A percentile compares a stretch with the other conserved stretches of the same genome.
Evolutionary conservation across 2,888 invertebrate species (phyloP).

Genomic region (Endomychus coccineus): DNA sequence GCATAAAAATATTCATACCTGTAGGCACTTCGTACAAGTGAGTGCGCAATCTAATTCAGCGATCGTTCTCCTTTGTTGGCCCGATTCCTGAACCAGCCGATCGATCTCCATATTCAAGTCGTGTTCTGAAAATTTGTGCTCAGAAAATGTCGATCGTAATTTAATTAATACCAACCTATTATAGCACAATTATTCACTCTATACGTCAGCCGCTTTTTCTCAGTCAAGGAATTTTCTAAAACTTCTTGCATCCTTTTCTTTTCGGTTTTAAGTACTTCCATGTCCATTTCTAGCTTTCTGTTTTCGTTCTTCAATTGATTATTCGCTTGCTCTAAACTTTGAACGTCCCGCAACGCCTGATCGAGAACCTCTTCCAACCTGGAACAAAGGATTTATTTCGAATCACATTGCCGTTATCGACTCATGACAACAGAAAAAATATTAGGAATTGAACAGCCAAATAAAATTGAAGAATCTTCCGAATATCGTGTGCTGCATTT

Average conservation of each 20-base stretch:
- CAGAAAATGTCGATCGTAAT: not conserved
- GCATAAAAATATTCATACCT: too few species aligned
- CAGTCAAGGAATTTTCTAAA: constrained; percentile 48
- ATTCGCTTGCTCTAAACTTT: constrained; percentile 45
- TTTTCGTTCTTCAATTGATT: constrained; percentile 43
- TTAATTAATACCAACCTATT: constrained; percentile 38
- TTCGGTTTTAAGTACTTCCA: constrained; percentile 49
- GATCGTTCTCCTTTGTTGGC: constrained; percentile 43
- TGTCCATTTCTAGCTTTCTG: constrained; percentile 43
- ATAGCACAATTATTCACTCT: constrained; percentile 53
- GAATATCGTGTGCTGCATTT: too few species aligned
- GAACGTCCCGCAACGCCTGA: constrained; percentile 40
- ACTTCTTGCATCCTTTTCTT: constrained; percentile 51
- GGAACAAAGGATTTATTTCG: too few species aligned
- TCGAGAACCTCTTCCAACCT: constrained; percentile 9
- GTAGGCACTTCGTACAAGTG: too few species aligned
- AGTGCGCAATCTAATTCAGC: constrained; percentile 47
- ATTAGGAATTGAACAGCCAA: too few species aligned
- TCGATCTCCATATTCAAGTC: constrained; percentile 49
- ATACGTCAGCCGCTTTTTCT: constrained; percentile 51
- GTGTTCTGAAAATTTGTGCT: constrained; percentile 40
- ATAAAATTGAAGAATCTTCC: too few species aligned
- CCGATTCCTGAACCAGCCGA: constrained; percentile 42
- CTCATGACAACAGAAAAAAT: too few species aligned
- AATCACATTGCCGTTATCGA: too few species aligned